Percentiles rank a stretch among this genome's conserved stretches.
These are phyloP conservation scores for Erebia epiphron DNA, from an alignment of 2,888 invertebrate species.

Conservation along the genomic window DNA sequence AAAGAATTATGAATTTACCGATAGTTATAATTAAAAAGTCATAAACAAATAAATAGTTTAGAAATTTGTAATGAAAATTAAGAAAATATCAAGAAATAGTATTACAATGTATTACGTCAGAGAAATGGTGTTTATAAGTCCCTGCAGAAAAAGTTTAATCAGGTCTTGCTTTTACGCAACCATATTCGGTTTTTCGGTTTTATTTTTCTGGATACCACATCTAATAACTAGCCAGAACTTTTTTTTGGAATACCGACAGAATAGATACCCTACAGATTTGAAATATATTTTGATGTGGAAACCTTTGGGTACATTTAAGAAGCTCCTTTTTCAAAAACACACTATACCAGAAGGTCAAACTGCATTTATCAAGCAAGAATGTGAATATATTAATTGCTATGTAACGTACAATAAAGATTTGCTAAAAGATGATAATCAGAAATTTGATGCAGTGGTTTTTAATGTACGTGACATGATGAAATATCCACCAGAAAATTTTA, in stretches of 20 bases:
- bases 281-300: slow-evolving; percentile 72
- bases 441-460: slow-evolving; percentile 68
- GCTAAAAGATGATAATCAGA: slow-evolving; percentile 48
- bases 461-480: slow-evolving; percentile 54
- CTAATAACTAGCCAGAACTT: slow-evolving; percentile 39
- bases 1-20: neutral
- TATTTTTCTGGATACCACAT: slow-evolving; percentile 54
- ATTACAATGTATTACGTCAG: slow-evolving; percentile 52
- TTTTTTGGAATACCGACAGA: slow-evolving; percentile 10
- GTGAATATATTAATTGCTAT: slow-evolving; percentile 65
- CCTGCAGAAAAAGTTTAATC: slow-evolving; percentile 46
- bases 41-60: neutral
- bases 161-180: slow-evolving; percentile 48
- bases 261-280: slow-evolving; percentile 60
- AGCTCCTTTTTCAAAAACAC: slow-evolving; percentile 36
- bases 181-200: slow-evolving; percentile 44
- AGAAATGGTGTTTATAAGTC: slow-evolving; percentile 56
- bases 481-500: slow-evolving; percentile 46
- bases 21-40: neutral
- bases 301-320: slow-evolving; percentile 39
- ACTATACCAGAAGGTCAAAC: slow-evolving; percentile 53
- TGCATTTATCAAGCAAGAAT: slow-evolving; percentile 64
- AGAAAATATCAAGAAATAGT: slow-evolving; percentile 30
- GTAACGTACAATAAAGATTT: slow-evolving; percentile 61
- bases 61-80: slow-evolving; percentile 34